A percentile compares a stretch with the other conserved stretches of the same genome.
phyloP scores from a whole-genome alignment of 2,888 invertebrate species.

The Xestia xanthographa region DNA sequence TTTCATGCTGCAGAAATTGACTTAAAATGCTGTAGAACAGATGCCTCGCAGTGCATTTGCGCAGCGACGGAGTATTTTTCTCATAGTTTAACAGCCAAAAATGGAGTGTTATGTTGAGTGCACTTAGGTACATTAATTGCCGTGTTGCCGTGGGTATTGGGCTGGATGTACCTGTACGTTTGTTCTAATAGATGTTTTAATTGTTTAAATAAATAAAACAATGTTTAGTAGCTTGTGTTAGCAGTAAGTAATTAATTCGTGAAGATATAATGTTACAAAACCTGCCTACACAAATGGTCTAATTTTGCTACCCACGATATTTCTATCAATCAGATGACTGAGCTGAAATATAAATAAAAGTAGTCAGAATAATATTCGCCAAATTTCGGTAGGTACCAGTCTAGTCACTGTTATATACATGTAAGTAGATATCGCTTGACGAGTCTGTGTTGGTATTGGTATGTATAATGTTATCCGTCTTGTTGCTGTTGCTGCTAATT shows the following conservation, averaged over 20 bases:
- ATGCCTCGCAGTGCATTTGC: conserved; percentile 37
- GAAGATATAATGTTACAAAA: conserved; percentile 3
- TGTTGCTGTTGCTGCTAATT: conserved; percentile 41
- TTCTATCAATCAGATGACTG: conserved; percentile 43
- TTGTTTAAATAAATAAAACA: not conserved
- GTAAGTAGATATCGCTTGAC: not conserved
- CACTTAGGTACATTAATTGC: conserved; percentile 34
- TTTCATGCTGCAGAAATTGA: conserved; percentile 40
- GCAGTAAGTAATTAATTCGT: not conserved
- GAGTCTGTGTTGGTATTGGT: conserved; percentile 3
- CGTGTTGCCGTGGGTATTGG: not conserved
- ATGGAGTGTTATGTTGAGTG: conserved; percentile 47
- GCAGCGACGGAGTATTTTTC: conserved; percentile 34
- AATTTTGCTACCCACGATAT: conserved; percentile 3
- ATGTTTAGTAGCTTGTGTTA: not conserved
- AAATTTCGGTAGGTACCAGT: conserved; percentile 8
- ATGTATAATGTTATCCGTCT: conserved; percentile 37
- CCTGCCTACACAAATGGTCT: not conserved
- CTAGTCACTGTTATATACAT: not conserved
- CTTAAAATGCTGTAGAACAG: conserved; percentile 36
- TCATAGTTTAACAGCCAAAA: conserved; percentile 52
- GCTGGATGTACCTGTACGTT: not conserved
- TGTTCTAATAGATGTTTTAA: not conserved
- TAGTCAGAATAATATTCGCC: not conserved
- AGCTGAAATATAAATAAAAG: conserved; percentile 20